Evolutionary conservation across 2,113 vertebrate species (phyloP).

Genomic region (Promerops cafer): DNA sequence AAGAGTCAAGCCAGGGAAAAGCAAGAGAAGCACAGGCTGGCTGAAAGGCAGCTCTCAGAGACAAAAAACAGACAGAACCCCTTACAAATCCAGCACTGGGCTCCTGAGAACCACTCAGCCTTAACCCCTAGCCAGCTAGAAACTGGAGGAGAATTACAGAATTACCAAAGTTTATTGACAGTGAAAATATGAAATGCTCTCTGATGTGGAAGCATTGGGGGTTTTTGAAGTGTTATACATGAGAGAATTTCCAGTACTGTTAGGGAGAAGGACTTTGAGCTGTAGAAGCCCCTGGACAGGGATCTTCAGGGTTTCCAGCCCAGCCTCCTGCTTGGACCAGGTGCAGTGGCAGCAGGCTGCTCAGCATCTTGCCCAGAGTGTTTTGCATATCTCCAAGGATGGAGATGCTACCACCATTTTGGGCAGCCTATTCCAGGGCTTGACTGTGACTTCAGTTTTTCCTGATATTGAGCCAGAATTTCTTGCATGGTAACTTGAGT

Average conservation of each 20-base stretch:
- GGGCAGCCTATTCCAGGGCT: not conserved
- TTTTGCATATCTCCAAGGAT: not conserved
- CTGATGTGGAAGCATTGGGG: not conserved
- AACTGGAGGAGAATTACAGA: not conserved
- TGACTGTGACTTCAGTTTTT: not conserved
- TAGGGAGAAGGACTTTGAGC: not conserved
- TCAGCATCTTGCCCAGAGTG: not conserved
- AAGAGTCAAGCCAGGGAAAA: not conserved
- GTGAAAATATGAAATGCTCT: not conserved
- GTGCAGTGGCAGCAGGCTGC: not conserved
- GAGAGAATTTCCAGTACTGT: not conserved
- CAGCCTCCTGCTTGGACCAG: not conserved
- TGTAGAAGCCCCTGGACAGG: not conserved
- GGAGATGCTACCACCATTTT: not conserved
- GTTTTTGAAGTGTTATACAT: not conserved
- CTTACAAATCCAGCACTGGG: not conserved
- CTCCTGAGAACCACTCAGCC: not conserved
- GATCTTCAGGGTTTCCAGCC: not conserved
- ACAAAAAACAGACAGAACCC: not conserved
- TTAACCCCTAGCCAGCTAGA: conserved; percentile 9
- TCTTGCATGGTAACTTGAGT: not conserved
- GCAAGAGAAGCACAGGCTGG: not conserved
- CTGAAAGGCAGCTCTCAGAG: conserved; percentile 1
- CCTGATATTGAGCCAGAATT: not conserved
- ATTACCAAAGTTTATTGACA: not conserved